phyloP scores from a whole-genome alignment of 2,888 invertebrate species.

The Chrysomela aeneicollis region DNA sequence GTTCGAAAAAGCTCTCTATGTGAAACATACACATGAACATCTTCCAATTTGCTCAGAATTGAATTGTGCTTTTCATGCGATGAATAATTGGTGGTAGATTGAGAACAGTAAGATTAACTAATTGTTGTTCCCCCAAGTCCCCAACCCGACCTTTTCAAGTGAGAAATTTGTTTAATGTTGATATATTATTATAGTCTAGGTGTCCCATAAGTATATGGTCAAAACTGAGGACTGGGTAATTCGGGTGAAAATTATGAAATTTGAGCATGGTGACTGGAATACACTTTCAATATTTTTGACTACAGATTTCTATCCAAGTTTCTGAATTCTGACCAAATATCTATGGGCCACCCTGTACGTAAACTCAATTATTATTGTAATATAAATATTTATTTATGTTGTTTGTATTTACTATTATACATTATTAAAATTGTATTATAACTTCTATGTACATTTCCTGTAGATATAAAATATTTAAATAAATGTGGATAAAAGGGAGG shows the following conservation, averaged over 20 bases:
- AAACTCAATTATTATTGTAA: slow-evolving; percentile 46
- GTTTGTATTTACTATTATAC: slow-evolving; percentile 39
- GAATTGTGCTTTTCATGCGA: neutral
- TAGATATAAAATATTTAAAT: slow-evolving; percentile 46
- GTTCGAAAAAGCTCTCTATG: no score
- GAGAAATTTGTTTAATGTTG: slow-evolving; percentile 32
- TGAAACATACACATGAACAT: no score
- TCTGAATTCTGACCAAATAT: no score
- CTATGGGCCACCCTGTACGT: slow-evolving; percentile 17
- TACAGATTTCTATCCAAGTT: no score
- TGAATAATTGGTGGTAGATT: slow-evolving; percentile 19
- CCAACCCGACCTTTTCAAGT: slow-evolving; percentile 22
- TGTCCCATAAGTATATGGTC: no score
- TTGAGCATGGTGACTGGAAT: no score
- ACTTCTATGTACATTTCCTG: slow-evolving; percentile 49
- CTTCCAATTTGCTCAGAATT: no score
- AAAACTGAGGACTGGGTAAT: no score
- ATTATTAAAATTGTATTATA: slow-evolving; percentile 48
- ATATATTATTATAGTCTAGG: slow-evolving; percentile 13
- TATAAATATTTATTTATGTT: slow-evolving; percentile 46
- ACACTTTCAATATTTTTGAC: no score
- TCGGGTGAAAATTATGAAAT: no score
- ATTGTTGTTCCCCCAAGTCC: slow-evolving; percentile 24
- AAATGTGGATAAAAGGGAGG: slow-evolving; percentile 41
- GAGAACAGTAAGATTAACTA: slow-evolving; percentile 17